Base-by-base conservation (phyloP, 2,888 invertebrate genomes). In the Luperina testacea region DNA sequence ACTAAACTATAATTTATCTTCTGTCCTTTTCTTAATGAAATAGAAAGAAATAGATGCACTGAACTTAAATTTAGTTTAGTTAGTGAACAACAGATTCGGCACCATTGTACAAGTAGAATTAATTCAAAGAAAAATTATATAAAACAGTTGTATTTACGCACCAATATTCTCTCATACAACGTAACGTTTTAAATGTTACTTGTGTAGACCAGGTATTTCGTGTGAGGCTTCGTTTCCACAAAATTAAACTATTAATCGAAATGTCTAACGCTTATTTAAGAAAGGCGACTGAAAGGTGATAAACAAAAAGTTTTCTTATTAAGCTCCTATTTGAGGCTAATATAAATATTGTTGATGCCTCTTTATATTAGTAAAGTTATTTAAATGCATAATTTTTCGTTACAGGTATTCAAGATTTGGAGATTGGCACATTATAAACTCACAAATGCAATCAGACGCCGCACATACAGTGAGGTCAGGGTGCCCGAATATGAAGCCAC, bases 401-500 rank as follows among this genome's bases (percentile, higher is more conserved):
- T 87, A 32, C 87, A 87, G 87, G 27, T 77, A 76, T 68, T 9
- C 51, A 64, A 51, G 38, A 75, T 53, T 51, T 61, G 61, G 65
- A 65, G 38, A 48, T 53, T 53, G 51, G 42, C 53, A 68, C 42
- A 65, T 15, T 11, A 57, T 42, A 70, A 72, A 74, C 73, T 65
- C 57, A 68, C 85, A 86, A 87, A 89, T 88, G 88, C 83, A 76
- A 69, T 64, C 74, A 80, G 78, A 81, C 72, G 61, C 57, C 72
- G 38, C 32, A 42, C 42, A 27, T 42, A 27, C 17, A 45, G 76
- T 69, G 20, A 80, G 68, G 69, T 72, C 68, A 0, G 72, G 64
- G 69, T 61, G 71, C 67, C 69, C 85, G 88, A 94, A 88, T 86
- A 94, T 94, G 94, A 92, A 79, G 90, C 89, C 81, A 77, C 81